Base-by-base conservation (phyloP, 2,113 vertebrate species). In the Eulacestoma nigropectus region DNA sequence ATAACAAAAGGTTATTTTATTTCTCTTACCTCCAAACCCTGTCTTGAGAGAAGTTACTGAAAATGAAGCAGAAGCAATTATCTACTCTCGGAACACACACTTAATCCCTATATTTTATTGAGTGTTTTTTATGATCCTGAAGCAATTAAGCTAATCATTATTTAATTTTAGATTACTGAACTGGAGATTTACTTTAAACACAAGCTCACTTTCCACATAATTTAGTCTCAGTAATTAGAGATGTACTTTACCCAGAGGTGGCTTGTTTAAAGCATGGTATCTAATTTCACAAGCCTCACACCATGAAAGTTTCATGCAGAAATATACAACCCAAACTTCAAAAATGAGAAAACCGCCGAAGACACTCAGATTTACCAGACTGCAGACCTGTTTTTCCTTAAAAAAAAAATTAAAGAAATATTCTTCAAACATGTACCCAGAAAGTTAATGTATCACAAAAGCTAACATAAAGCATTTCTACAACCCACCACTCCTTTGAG, bases 91-190 rank as follows among this genome's bases (percentile, higher is more conserved):
- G 86, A 91, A 90, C 75, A 92, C 83, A 86, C 68, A 81, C 41
- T 95, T 95, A 95, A 96, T 87, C 57, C 30, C 57, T 84, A 6
- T 81, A 95, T 93, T 96, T 95, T 96, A 96, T 96, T 95, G 64
- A 78, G 73, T 0, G 0, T 15, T 65, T 95, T 92, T 96, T 87
- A 95, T 75, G 89, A 92, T 89, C 89, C 60, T 95, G 69, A 91
- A 95, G 96, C 94, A 96, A 96, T 96, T 96, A 96, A 93, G 88
- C 62, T 93, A 92, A 94, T 96, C 80, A 90, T 97, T 96, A 93
- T 92, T 96, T 94, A 96, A 96, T 93, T 95, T 95, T 94, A 93
- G 90, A 87, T 80, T 94, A 75, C 73, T 78, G 93, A 97, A 94
- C 74, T 85, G 60, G 75, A 93, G 90, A 96, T 94, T 90, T 90